These are phyloP conservation scores for Drosophila pallidifrons DNA, from an alignment of 1,140 invertebrate genomes.

Conservation along the genomic window DNA sequence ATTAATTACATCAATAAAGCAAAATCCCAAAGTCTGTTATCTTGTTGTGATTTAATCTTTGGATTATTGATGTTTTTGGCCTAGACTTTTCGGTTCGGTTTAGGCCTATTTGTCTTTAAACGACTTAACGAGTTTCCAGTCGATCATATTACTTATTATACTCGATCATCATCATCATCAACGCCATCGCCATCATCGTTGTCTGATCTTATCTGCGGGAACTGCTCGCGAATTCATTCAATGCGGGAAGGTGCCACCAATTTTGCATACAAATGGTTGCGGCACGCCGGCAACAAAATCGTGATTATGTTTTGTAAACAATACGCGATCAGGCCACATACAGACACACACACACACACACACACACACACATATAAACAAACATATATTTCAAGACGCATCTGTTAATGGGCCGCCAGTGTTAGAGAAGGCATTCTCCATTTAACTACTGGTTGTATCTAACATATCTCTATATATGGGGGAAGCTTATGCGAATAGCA, in stretches of 20 bases:
- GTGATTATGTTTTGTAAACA: slow-evolving; percentile 25
- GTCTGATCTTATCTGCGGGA: slow-evolving; percentile 14
- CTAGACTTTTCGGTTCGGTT: background rate
- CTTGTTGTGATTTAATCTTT: background rate
- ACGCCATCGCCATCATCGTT: too few species aligned
- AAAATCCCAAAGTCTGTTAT: background rate
- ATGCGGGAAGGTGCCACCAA: slow-evolving; percentile 3
- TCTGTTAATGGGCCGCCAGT: background rate
- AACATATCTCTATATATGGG: background rate
- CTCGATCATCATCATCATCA: slow-evolving; percentile 1
- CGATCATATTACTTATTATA: slow-evolving; percentile 14
- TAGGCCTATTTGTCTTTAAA: background rate
- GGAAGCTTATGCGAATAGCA: background rate
- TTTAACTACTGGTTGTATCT: background rate
- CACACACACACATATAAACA: background rate
- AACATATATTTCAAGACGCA: slow-evolving; percentile 2
- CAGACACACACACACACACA: too few species aligned
- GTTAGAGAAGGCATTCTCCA: background rate
- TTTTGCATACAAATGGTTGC: slow-evolving; percentile 31
- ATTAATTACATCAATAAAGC: background rate
- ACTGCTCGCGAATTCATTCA: slow-evolving; percentile 22
- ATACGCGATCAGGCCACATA: background rate
- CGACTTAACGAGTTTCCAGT: background rate
- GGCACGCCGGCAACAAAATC: slow-evolving; percentile 13
- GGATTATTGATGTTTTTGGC: background rate